Base-by-base conservation (phyloP, 2,888 invertebrate genomes). In the Bombylius discolor region DNA sequence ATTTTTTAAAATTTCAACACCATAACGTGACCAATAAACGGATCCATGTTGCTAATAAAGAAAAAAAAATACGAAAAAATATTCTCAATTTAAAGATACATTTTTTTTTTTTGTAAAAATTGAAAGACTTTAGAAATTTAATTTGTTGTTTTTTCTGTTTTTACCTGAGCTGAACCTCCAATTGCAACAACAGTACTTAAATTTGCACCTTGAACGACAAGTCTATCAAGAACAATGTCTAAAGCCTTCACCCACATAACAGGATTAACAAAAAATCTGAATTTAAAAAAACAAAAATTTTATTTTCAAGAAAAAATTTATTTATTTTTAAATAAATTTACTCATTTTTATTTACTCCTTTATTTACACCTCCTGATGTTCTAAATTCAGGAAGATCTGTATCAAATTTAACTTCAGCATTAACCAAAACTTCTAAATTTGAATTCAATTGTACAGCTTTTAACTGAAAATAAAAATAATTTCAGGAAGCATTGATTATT, bases 201-300 rank as follows among this genome's bases (percentile, higher is more conserved):
- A 70, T 92, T 89, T 1, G 89, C 88, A 9, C 89, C 90, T 53
- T 82, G 82, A 4, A 88, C 81, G 42, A 88, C 81, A 42, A 97
- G 78, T 59, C 86, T 82, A 70, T 92, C 90, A 75, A 98, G 77
- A 4, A 94, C 81, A 77, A 95, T 83, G 68, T 98, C 97, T 49
- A 97, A 70, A 0, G 96, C 94, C 76, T 95, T 94, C 8, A 98
- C 85, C 96, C 96, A 98, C 84, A 98, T 88, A 34, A 89, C 76
- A 0, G 92, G 85, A 2, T 95, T 95, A 1, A 87, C 88, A 49
- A 85, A 85, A 62, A 87, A 87, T 70, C 81, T 81, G 23, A 23
- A 23, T 23, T 50, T 33, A 23, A 39, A 31, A 33, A 32, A 42
- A n/a, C 9, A 23, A 31, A 13, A 14, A n/a, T n/a, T 34, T 13